These are phyloP conservation scores for Cherax quadricarinatus DNA, from an alignment of 1,140 invertebrate species.

Conservation along the genomic window DNA sequence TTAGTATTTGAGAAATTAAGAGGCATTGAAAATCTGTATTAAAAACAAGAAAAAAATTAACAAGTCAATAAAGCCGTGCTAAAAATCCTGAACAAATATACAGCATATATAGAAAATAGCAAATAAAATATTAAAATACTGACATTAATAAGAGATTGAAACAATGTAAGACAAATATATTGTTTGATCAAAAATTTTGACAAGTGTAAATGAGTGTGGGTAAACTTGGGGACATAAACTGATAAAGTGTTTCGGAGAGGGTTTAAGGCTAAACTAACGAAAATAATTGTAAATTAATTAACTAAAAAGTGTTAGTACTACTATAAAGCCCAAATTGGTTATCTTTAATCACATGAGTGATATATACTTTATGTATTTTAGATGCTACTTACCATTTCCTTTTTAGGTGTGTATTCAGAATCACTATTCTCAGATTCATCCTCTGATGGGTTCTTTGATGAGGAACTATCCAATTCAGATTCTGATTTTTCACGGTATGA, in stretches of 20 bases:
- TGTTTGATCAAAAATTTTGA: too few relatives aligned
- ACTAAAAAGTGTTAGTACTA: neutral
- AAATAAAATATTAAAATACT: too few relatives aligned
- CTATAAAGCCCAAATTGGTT: neutral
- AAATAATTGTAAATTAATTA: neutral
- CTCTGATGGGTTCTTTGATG: conserved; percentile 30
- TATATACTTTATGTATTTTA: neutral
- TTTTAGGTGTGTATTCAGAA: conserved; percentile 41
- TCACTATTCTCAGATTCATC: conserved; percentile 54
- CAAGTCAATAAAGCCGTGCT: too few relatives aligned
- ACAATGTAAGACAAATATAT: too few relatives aligned
- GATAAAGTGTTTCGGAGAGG: neutral
- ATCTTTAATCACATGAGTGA: neutral
- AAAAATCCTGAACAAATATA: too few relatives aligned
- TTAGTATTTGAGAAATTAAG: too few relatives aligned
- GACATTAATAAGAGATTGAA: too few relatives aligned
- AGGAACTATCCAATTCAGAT: neutral
- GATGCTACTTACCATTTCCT: conserved; percentile 36
- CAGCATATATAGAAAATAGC: too few relatives aligned
- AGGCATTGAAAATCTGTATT: too few relatives aligned
- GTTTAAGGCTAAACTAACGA: neutral
- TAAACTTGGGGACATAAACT: too few relatives aligned
- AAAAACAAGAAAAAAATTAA: too few relatives aligned
- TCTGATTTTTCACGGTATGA: conserved; percentile 23
- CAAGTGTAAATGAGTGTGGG: too few relatives aligned